These are phyloP conservation scores for Bombus balteatus DNA, from an alignment of 1,140 invertebrate species.

Conservation along the genomic window DNA sequence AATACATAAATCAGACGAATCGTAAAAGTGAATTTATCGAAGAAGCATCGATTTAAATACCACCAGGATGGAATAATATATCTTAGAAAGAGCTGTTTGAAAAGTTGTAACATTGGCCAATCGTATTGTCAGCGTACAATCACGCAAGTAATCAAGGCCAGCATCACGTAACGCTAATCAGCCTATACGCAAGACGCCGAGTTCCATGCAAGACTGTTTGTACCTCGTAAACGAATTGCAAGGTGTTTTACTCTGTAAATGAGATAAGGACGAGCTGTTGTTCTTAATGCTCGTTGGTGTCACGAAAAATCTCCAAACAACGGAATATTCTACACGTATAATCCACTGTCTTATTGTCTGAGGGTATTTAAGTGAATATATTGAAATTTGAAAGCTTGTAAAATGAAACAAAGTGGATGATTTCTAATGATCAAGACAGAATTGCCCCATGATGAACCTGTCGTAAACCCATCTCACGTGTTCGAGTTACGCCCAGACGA, in stretches of 20 bases:
- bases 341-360: not conserved
- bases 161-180: slow-evolving; percentile 43
- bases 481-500: not conserved
- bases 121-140: not conserved
- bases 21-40: not conserved
- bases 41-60: not conserved
- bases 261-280: not conserved
- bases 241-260: slow-evolving; percentile 6
- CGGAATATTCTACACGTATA: not conserved
- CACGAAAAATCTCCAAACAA: not conserved
- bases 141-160: slow-evolving; percentile 40
- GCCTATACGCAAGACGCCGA: slow-evolving; percentile 6
- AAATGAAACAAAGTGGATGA: not conserved
- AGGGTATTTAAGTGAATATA: no score
- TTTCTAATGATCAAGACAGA: not conserved
- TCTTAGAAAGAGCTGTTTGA: not conserved
- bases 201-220: not conserved
- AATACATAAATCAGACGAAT: not conserved
- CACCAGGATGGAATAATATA: not conserved
- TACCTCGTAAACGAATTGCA: slow-evolving; percentile 21
- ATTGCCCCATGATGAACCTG: not conserved
- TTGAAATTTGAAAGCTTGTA: not conserved
- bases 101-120: not conserved
- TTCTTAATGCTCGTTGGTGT: slow-evolving; percentile 5
- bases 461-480: not conserved